Base-by-base conservation (phyloP, 1,140 invertebrate species). In the Drosophila melanica region DNA sequence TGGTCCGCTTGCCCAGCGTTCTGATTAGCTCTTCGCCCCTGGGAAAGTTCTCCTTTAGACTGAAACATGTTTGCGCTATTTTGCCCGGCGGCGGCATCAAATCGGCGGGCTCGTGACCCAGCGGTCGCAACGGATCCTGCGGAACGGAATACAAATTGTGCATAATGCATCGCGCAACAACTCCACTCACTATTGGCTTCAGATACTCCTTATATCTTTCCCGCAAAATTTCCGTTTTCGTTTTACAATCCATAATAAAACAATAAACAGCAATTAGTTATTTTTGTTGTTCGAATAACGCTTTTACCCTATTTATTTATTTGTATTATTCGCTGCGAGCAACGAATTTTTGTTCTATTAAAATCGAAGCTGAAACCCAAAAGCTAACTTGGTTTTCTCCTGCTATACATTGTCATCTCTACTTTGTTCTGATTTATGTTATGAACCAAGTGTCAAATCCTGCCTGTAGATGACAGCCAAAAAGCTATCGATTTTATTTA, bases 161-260 rank as follows among this genome's bases (percentile, higher is more conserved):
- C 27, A 16, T 14, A 14, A 11, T n/a, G n/a, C 48, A 10, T 14
- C n/a, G 20, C 48, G 4, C 33, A 1, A 14, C 27, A 51, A 33
- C 3, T 14, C 11, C 5, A 54, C 51, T 54, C 35, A 54, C 51
- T 1, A 20, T 20, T 39, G 35, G 35, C 3, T n/a, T 39, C 35
- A 55, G 53, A n/a, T 55, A 55, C 10, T 39, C 12, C 53, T 39
- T 39, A 8, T 20, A 55, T 10, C 16, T 39, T 20, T 55, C 35
- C 1, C 53, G 16, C 35, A 55, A 55, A 2, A 11, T n/a, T 5
- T 20, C 16, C 2, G 53, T 55, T 16, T 20, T 37, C 33, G 7
- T 5, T 4, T 12, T 54, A 11, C 12, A 51, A 51, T 51, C 45
- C 45, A 48, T 47, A 20, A 20, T 39, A 39, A 11, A 39, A 23